Conservation (phyloP, 2,113 vertebrate species). For the Cichladusa arquata region DNA sequence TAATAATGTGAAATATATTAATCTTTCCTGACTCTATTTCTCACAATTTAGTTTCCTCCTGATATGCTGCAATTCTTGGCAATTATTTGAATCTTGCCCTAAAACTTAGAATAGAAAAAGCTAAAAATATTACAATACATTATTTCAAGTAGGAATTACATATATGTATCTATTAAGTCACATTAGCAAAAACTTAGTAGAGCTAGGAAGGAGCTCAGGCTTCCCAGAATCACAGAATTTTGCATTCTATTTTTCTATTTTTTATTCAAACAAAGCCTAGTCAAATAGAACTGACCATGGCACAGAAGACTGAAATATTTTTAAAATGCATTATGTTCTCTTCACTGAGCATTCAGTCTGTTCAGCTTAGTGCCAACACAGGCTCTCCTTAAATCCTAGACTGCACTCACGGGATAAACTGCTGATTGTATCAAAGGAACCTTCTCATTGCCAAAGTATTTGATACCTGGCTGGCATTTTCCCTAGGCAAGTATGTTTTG, state of each 20-base stretch:
- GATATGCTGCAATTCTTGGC: background rate
- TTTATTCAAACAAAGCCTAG: background rate
- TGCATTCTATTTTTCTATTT: background rate
- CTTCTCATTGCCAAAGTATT: background rate
- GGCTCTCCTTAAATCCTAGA: background rate
- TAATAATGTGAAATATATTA: background rate
- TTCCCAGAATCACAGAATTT: background rate
- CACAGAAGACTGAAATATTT: background rate
- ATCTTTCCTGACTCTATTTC: background rate
- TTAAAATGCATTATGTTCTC: background rate
- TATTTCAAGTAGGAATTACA: background rate
- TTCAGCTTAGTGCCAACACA: background rate
- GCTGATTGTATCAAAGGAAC: background rate
- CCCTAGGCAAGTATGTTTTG: background rate
- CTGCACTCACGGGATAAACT: background rate
- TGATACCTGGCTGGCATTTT: constrained; percentile 34
- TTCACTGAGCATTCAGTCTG: background rate
- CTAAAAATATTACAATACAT: background rate
- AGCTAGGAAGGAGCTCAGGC: background rate
- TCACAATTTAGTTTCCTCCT: background rate
- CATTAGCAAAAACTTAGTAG: background rate
- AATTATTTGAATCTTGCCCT: background rate
- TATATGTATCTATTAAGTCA: background rate
- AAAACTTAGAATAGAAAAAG: background rate
- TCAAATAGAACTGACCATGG: background rate